These are phyloP conservation scores for Pachycephus smyrnensis DNA, from an alignment of 2,888 invertebrate species.

Conservation along the genomic window DNA sequence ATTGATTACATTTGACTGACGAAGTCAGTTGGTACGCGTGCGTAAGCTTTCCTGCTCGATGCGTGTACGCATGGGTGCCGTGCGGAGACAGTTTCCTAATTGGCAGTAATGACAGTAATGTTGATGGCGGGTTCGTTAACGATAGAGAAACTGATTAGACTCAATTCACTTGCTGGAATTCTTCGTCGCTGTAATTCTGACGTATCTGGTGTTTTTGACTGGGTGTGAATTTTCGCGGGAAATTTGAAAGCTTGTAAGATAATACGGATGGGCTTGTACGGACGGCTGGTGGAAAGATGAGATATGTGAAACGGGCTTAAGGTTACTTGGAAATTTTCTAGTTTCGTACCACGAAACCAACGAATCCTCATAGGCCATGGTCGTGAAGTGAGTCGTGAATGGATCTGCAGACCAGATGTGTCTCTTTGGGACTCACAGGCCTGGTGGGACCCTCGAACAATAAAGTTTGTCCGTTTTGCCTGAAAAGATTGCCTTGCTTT, in stretches of 20 bases:
- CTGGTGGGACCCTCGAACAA: background rate
- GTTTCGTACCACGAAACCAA: background rate
- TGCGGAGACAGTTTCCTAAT: background rate
- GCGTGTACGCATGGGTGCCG: too few relatives aligned
- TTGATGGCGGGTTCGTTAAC: background rate
- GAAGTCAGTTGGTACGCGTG: background rate
- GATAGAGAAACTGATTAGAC: background rate
- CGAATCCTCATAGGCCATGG: background rate
- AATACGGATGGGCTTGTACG: too few relatives aligned
- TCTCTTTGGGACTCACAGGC: background rate
- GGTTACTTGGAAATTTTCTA: slow-evolving; percentile 1
- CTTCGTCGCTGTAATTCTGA: too few relatives aligned
- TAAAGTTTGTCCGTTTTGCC: background rate
- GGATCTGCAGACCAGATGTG: slow-evolving; percentile 56
- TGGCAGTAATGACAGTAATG: slow-evolving; percentile 1
- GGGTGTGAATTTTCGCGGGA: too few relatives aligned
- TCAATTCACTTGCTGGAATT: background rate
- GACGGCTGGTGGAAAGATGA: background rate
- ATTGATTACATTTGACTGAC: slow-evolving; percentile 3
- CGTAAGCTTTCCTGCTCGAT: background rate
- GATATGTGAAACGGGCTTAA: background rate
- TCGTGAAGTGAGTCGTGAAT: slow-evolving; percentile 17
- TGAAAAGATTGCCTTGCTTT: too few relatives aligned
- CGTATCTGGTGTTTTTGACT: too few relatives aligned
- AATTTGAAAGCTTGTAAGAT: too few relatives aligned